These are phyloP conservation scores for Sesia apiformis DNA, from an alignment of 2,888 invertebrate genomes.

Conservation along the genomic window DNA sequence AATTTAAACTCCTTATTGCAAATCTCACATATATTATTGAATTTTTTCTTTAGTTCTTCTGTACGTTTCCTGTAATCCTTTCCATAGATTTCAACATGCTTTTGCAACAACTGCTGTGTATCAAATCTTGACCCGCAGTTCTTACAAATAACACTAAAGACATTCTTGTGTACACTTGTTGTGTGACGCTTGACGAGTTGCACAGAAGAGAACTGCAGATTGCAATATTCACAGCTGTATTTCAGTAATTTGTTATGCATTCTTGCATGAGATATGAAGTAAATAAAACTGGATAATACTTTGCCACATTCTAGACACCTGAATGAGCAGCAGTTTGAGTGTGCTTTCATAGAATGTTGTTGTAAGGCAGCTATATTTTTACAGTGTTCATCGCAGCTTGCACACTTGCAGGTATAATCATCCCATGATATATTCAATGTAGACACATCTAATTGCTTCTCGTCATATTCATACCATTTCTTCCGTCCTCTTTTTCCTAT, in stretches of 20 bases:
- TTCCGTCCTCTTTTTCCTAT: slow-evolving; percentile 24
- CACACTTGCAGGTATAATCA: slow-evolving; percentile 51
- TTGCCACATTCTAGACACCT: slow-evolving; percentile 56
- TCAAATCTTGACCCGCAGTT: slow-evolving; percentile 50
- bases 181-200: slow-evolving; percentile 39
- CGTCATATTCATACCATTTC: background rate
- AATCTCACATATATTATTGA: slow-evolving; percentile 45
- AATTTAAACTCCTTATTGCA: slow-evolving; percentile 59
- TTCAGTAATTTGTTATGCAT: slow-evolving; percentile 43
- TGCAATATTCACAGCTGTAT: slow-evolving; percentile 57
- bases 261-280: slow-evolving; percentile 47
- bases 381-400: slow-evolving; percentile 53
- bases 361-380: slow-evolving; percentile 47
- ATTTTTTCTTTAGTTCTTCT: slow-evolving; percentile 24
- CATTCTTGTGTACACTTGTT: slow-evolving; percentile 24
- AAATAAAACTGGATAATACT: slow-evolving; percentile 34
- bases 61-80: slow-evolving; percentile 25
- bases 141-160: slow-evolving; percentile 30
- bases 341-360: slow-evolving; percentile 55
- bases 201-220: slow-evolving; percentile 34
- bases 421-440: slow-evolving; percentile 40
- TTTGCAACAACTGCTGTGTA: slow-evolving; percentile 35
- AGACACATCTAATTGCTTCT: slow-evolving; percentile 13
- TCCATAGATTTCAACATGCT: slow-evolving; percentile 40
- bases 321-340: slow-evolving; percentile 45